These are phyloP conservation scores for Actenoides hombroni DNA, from an alignment of 2,113 vertebrate species.

Conservation along the genomic window DNA sequence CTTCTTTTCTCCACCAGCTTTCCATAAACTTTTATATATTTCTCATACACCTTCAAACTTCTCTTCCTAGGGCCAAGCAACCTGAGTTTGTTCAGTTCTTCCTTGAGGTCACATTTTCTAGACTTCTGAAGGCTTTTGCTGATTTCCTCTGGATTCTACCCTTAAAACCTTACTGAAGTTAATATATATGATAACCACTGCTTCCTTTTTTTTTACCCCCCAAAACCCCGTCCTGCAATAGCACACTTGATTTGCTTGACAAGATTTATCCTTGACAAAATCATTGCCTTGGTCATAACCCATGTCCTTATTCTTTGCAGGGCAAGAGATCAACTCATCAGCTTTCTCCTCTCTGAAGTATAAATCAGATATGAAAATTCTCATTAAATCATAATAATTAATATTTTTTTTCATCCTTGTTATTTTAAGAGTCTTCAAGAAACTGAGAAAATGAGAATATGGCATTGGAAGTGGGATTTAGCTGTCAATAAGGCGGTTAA, in stretches of 20 bases:
- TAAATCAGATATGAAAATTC: background rate
- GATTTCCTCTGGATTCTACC: background rate
- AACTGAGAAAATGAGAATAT: background rate
- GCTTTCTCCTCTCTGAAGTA: background rate
- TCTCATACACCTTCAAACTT: background rate
- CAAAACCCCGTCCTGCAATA: background rate
- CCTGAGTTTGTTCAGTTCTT: background rate
- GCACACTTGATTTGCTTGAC: background rate
- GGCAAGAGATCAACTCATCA: background rate
- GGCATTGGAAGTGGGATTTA: background rate
- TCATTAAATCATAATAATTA: background rate
- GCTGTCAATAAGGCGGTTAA: background rate
- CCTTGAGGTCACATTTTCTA: background rate
- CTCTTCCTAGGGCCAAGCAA: background rate
- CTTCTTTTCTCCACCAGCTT: background rate
- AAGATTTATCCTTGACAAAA: background rate
- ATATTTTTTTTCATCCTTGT: background rate
- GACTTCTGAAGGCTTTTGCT: background rate
- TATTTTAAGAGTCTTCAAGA: background rate
- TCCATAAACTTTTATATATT: background rate
- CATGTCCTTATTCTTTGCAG: background rate
- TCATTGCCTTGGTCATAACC: background rate
- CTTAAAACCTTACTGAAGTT: background rate
- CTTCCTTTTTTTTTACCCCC: background rate
- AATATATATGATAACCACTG: background rate